Conservation (phyloP, 2,797 vertebrate species). For the Danio choprae region DNA sequence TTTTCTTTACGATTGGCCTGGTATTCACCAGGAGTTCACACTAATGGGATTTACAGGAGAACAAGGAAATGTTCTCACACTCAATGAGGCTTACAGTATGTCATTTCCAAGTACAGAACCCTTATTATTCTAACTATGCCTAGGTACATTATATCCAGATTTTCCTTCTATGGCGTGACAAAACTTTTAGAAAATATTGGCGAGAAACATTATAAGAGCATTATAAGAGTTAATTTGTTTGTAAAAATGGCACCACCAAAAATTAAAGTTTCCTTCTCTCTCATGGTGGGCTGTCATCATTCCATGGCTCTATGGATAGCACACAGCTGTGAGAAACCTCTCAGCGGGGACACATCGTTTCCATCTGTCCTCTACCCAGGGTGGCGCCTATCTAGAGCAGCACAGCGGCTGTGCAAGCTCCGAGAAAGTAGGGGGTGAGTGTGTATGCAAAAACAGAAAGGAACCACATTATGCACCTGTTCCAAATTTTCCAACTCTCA, state of each 20-base stretch:
- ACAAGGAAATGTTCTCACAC: no score
- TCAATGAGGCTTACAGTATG: no score
- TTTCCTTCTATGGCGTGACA: no score
- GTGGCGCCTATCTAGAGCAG: slow-evolving; percentile 78
- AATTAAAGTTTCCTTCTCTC: slow-evolving; percentile 10
- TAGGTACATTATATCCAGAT: no score
- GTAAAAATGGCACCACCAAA: background rate
- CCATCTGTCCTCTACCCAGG: slow-evolving; percentile 82
- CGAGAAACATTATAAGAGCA: background rate
- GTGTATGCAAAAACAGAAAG: slow-evolving; percentile 1
- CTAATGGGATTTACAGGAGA: no score
- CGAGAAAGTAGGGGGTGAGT: slow-evolving; percentile 48
- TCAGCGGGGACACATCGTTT: slow-evolving; percentile 76
- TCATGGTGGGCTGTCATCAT: slow-evolving; percentile 75
- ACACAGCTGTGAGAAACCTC: slow-evolving; percentile 83
- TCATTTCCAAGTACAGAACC: no score
- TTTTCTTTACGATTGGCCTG: no score
- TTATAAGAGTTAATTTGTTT: slow-evolving; percentile 15
- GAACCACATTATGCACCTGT: slow-evolving; percentile 43
- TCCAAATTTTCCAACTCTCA: slow-evolving; percentile 34
- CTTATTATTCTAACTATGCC: no score
- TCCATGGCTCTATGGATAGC: slow-evolving; percentile 73
- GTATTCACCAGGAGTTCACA: no score
- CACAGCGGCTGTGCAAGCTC: slow-evolving; percentile 72
- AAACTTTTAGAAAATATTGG: no score